These are phyloP conservation scores for Malurus elegans DNA, from an alignment of 2,113 vertebrate genomes.

Conservation along the genomic window DNA sequence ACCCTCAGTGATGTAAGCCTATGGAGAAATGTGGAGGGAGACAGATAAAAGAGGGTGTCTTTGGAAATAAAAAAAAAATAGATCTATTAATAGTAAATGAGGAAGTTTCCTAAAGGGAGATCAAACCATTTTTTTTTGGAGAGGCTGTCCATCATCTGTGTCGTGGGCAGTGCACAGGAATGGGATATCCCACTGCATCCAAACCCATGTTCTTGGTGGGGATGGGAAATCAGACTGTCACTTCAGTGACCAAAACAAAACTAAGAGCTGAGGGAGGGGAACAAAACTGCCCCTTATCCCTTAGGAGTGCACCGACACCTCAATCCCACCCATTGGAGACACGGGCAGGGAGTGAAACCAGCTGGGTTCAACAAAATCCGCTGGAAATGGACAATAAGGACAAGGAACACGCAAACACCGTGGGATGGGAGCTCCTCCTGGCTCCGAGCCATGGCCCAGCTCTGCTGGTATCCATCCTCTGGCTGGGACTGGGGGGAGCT, in stretches of 20 bases:
- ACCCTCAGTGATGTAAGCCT: neutral
- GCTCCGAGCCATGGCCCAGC: neutral
- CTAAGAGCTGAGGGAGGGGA: neutral
- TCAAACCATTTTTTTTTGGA: neutral
- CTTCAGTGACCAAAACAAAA: neutral
- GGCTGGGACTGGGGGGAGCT: neutral
- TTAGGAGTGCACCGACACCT: neutral
- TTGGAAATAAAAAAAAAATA: neutral
- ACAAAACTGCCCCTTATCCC: neutral
- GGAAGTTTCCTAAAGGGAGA: neutral
- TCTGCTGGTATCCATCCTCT: neutral
- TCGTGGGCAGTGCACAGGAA: neutral
- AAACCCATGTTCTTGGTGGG: neutral
- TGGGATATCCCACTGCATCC: neutral
- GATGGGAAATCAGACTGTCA: neutral
- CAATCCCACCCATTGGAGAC: neutral
- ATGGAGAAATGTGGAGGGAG: neutral
- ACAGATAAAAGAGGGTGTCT: neutral
- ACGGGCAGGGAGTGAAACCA: neutral
- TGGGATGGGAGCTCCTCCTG: neutral
- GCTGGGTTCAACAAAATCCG: neutral
- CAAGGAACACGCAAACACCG: accelerated
- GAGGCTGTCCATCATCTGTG: neutral
- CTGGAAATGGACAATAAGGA: accelerated
- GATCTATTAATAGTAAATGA: neutral